A percentile compares a stretch with the other conserved stretches of the same genome.
phyloP scores from a whole-genome alignment of 2,888 invertebrate genomes.

The Listrodromus nycthemerus region DNA sequence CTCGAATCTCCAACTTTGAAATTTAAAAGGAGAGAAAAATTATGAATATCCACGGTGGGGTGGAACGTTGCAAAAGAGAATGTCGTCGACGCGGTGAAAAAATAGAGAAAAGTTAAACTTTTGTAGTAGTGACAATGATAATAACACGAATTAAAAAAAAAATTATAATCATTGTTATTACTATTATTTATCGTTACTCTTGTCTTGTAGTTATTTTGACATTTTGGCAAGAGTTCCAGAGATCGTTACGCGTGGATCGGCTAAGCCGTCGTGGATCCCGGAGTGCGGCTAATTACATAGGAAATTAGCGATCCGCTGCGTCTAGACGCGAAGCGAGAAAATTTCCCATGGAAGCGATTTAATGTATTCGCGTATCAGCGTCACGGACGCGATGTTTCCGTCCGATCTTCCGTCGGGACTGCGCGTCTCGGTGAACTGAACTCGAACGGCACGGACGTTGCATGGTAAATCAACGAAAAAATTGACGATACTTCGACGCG shows the following conservation, averaged over 20 bases:
- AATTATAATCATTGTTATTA: too few species aligned
- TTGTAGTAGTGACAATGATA: too few species aligned
- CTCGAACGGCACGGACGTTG: not conserved
- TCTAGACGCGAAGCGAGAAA: conserved; percentile 23
- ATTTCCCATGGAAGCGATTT: conserved; percentile 27
- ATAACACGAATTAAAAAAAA: too few species aligned
- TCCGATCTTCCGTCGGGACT: conserved; percentile 14
- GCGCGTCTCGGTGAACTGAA: not conserved
- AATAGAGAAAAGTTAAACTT: too few species aligned
- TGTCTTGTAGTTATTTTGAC: not conserved
- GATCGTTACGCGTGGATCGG: conserved; percentile 48
- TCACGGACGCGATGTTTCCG: conserved; percentile 22
- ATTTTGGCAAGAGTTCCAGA: conserved; percentile 50
- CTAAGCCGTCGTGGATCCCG: conserved; percentile 44
- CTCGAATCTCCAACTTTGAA: too few species aligned
- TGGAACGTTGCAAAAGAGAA: too few species aligned
- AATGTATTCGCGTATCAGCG: conserved; percentile 26
- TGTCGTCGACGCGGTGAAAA: too few species aligned
- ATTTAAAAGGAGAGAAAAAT: too few species aligned
- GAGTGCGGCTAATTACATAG: conserved; percentile 54
- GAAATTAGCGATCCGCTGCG: conserved; percentile 47
- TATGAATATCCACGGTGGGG: too few species aligned
- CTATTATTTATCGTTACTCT: conserved; percentile 21
- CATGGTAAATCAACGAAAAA: not conserved
- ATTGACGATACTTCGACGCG: not conserved